Conservation (phyloP, 64 coral and sea anemone genomes). For the Montipora foliosa region DNA sequence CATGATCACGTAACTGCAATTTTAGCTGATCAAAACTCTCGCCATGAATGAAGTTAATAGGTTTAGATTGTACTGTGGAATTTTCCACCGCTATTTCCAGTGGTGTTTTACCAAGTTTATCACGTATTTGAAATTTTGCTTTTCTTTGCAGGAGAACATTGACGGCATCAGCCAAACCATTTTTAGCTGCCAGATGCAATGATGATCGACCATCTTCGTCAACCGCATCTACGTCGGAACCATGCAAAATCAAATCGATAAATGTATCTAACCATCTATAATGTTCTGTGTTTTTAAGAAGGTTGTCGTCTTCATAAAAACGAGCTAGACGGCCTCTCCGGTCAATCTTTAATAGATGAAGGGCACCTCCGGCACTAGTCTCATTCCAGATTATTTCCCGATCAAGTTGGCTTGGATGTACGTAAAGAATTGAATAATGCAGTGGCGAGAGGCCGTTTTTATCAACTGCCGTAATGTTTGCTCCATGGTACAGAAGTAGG, state of each 20-base stretch:
- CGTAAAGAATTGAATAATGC: constrained; percentile 11
- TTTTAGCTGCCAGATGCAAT: constrained; percentile 31
- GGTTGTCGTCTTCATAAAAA: not conserved
- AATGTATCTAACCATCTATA: constrained; percentile 4
- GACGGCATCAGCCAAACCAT: constrained; percentile 40
- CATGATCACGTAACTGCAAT: not conserved
- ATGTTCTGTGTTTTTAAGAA: not conserved
- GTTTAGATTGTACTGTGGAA: not conserved
- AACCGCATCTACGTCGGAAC: not conserved
- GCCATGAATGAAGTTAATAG: not conserved
- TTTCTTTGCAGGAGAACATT: not conserved
- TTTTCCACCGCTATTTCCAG: constrained; percentile 21
- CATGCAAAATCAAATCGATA: not conserved
- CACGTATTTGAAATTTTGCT: not conserved
- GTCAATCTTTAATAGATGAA: not conserved
- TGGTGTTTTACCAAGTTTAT: constrained; percentile 12
- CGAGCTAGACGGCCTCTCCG: not conserved
- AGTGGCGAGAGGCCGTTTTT: not conserved
- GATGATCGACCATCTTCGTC: constrained; percentile 3
- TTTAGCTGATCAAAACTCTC: not conserved
- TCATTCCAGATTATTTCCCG: not conserved
- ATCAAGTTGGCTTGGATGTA: not conserved
- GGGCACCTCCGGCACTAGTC: not conserved
- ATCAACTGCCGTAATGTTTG: constrained; percentile 37
- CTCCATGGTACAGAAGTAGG: constrained; percentile 1